A percentile compares a stretch with the other conserved stretches of the same genome.
These are phyloP conservation scores for Istiophorus platypterus DNA, from an alignment of 2,113 vertebrate species.

Conservation along the genomic window DNA sequence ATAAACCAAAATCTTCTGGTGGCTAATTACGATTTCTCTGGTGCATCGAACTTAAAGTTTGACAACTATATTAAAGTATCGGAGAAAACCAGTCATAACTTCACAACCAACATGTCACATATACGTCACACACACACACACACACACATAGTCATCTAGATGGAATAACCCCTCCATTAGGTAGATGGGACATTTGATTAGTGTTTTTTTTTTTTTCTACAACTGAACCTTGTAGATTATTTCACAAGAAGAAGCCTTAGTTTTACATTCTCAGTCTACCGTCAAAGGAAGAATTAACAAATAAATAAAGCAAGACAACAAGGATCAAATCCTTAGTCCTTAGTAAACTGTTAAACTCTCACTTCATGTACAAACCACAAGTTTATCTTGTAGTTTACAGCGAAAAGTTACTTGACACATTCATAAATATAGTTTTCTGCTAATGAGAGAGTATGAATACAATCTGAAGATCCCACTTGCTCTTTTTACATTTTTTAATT, in stretches of 20 bases:
- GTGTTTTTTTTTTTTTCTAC: conserved; percentile 49
- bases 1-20: not conserved
- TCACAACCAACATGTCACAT: conserved; percentile 58
- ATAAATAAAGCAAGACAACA: not conserved
- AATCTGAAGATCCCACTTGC: not conserved
- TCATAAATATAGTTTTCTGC: not conserved
- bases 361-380: not conserved
- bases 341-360: not conserved
- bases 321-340: not conserved
- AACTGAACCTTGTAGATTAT: not conserved
- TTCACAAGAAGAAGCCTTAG: not conserved
- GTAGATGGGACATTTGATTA: conserved; percentile 36
- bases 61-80: not conserved
- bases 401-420: not conserved
- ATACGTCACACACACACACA: conserved; percentile 30
- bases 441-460: not conserved
- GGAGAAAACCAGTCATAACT: conserved; percentile 24
- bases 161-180: conserved; percentile 53
- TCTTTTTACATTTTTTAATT: not conserved
- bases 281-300: not conserved
- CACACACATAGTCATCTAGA: conserved; percentile 16
- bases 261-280: not conserved
- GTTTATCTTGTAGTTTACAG: not conserved
- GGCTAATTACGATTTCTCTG: not conserved
- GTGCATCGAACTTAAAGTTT: not conserved